Conservation (phyloP, 1,140 invertebrate species). For the Spodoptera frugiperda region DNA sequence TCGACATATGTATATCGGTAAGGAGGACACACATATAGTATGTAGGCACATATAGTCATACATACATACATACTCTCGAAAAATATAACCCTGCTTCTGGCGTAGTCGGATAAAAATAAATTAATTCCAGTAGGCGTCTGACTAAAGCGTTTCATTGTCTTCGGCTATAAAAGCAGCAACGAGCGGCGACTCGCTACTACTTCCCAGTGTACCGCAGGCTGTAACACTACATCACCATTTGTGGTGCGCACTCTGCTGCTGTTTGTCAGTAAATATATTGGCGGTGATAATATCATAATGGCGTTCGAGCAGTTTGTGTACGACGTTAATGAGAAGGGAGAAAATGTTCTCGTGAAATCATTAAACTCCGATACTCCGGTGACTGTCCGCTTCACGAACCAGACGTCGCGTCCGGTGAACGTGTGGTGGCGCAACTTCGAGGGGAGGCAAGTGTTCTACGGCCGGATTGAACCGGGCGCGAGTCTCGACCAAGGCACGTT, state of each 20-base stretch:
- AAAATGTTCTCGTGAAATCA: constrained; percentile 77
- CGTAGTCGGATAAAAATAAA: too few relatives aligned
- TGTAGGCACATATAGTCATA: too few relatives aligned
- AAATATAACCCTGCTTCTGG: too few relatives aligned
- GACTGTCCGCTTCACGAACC: constrained; percentile 90
- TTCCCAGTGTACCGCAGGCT: constrained; percentile 52
- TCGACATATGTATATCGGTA: too few relatives aligned
- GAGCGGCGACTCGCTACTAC: too few relatives aligned
- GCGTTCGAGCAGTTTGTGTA: constrained; percentile 62
- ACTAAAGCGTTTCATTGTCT: too few relatives aligned
- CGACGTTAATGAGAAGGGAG: constrained; percentile 73
- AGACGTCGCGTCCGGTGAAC: constrained; percentile 87
- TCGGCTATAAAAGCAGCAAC: too few relatives aligned
- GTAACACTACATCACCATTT: constrained; percentile 51
- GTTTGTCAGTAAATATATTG: constrained; percentile 5
- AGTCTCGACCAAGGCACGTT: constrained; percentile 90
- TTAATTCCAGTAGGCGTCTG: too few relatives aligned
- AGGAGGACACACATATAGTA: too few relatives aligned
- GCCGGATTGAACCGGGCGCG: constrained; percentile 71
- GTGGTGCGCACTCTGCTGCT: constrained; percentile 45
- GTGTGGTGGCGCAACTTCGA: constrained; percentile 92
- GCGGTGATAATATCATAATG: constrained; percentile 10
- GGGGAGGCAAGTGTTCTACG: constrained; percentile 80
- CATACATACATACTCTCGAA: too few relatives aligned
- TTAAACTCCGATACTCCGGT: constrained; percentile 80